A percentile compares a stretch with the other conserved stretches of the same genome.
Conservation (phyloP, 2,888 invertebrate genomes). For the Trissolcus brochymenae region DNA sequence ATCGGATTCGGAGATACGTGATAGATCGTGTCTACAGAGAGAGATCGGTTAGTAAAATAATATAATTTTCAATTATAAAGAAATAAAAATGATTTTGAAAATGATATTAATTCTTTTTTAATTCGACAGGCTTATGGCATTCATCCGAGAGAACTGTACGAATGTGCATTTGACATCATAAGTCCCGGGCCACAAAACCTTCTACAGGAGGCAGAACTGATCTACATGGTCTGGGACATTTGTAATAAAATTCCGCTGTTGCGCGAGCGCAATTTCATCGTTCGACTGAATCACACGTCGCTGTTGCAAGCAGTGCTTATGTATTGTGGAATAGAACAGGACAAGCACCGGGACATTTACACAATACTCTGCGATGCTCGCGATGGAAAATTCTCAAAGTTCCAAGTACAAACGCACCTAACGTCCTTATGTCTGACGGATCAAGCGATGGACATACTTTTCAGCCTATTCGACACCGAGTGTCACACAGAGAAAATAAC, state of each 20-base stretch:
- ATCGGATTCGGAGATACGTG: conserved; percentile 88
- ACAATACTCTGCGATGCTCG: conserved; percentile 77
- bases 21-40: conserved; percentile 92
- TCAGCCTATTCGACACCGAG: conserved; percentile 83
- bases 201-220: conserved; percentile 90
- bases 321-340: conserved; percentile 87
- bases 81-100: background rate
- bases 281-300: conserved; percentile 88
- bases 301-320: conserved; percentile 86
- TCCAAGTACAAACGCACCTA: conserved; percentile 84
- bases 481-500: conserved; percentile 80
- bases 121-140: conserved; percentile 79
- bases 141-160: conserved; percentile 92
- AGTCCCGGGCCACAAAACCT: conserved; percentile 84
- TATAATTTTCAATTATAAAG: background rate
- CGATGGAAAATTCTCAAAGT: conserved; percentile 82
- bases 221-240: conserved; percentile 87
- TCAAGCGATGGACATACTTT: conserved; percentile 81
- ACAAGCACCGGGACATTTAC: conserved; percentile 80
- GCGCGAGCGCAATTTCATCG: conserved; percentile 81
- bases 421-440: conserved; percentile 83
- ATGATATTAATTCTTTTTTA: background rate
- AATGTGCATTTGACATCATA: conserved; percentile 96
- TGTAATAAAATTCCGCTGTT: conserved; percentile 82
- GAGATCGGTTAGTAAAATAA: conserved; percentile 79